phyloP scores from a whole-genome alignment of 2,888 invertebrate genomes.

The Teleogryllus oceanicus region DNA sequence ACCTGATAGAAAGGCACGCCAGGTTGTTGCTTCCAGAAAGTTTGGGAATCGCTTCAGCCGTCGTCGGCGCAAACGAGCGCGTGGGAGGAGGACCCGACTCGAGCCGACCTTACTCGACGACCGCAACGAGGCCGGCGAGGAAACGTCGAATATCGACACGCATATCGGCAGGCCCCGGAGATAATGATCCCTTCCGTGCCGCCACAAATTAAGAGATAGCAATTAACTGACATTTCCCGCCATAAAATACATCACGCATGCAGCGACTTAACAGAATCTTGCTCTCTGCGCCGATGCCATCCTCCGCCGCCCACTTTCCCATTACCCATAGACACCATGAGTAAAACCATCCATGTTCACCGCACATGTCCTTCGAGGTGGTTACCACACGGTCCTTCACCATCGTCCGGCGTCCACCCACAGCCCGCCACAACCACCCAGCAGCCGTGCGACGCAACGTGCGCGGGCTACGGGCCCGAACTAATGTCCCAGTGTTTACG shows the following conservation, averaged over 20 bases:
- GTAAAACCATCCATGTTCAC: background rate
- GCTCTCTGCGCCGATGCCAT: no score
- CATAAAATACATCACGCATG: background rate
- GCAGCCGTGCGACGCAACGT: no score
- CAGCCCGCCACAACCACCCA: no score
- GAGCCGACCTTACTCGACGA: background rate
- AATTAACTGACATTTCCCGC: constrained; percentile 10
- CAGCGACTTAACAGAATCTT: background rate
- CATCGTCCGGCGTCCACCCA: no score
- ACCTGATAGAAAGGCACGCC: no score
- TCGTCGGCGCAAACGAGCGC: no score
- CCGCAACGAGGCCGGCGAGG: background rate
- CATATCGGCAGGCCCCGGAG: background rate
- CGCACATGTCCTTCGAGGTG: background rate
- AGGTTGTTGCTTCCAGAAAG: no score
- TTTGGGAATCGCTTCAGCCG: no score
- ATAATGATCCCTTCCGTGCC: background rate
- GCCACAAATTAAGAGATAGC: background rate
- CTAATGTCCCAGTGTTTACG: no score
- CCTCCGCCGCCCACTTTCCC: background rate
- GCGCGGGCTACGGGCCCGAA: no score
- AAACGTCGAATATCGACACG: background rate
- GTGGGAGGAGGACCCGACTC: no score
- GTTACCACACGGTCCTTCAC: background rate
- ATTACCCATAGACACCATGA: background rate